phyloP scores from a whole-genome alignment of 2,888 invertebrate species.

The Xestia c-nigrum region DNA sequence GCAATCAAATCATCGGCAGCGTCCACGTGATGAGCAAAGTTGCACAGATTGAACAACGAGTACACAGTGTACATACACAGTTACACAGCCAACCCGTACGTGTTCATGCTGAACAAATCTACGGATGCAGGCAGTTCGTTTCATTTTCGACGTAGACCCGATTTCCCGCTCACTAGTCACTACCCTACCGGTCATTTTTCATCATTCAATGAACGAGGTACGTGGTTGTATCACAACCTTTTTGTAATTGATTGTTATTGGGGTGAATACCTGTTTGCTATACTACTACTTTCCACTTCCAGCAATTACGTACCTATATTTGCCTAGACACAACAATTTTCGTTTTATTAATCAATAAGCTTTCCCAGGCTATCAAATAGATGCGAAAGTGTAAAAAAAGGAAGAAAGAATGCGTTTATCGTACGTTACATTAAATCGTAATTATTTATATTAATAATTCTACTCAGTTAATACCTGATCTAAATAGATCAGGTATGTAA shows the following conservation, averaged over 20 bases:
- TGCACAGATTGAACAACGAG: slow-evolving; percentile 46
- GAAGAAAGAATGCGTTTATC: too few species aligned
- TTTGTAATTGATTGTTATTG: too few species aligned
- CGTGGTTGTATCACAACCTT: slow-evolving; percentile 33
- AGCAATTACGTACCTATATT: too few species aligned
- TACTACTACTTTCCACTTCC: too few species aligned
- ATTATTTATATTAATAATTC: too few species aligned
- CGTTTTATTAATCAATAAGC: too few species aligned
- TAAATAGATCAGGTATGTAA: not conserved
- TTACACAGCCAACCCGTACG: slow-evolving; percentile 43
- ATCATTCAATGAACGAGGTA: slow-evolving; percentile 48
- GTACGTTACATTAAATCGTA: too few species aligned
- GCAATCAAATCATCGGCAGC: slow-evolving; percentile 57
- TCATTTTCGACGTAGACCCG: slow-evolving; percentile 54
- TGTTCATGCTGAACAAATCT: slow-evolving; percentile 62
- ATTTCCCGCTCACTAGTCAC: slow-evolving; percentile 44
- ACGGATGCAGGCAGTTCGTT: slow-evolving; percentile 58
- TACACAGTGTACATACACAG: slow-evolving; percentile 13
- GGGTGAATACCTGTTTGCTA: too few species aligned
- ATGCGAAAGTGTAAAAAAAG: too few species aligned
- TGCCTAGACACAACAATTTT: too few species aligned
- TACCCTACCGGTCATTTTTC: slow-evolving; percentile 42
- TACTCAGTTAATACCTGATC: not conserved
- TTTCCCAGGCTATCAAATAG: too few species aligned
- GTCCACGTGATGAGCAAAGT: slow-evolving; percentile 39